phyloP scores from a whole-genome alignment of 2,113 vertebrate species.

The crab-eating macaque (Macaca fascicularis) region T2T-MFA8v1.1 NC_088395.1:119594001-119594500 shows the following conservation, averaged over 20 bases:
- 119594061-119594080: not conserved
- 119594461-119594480: too few relatives aligned
- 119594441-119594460: not conserved
- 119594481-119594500: not conserved
- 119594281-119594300: not conserved
- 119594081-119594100: not conserved
- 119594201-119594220: not conserved
- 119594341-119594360: not conserved
- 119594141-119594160: not conserved
- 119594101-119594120: not conserved
- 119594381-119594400: not conserved
- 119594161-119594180: not conserved
- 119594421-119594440: not conserved
- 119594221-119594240: not conserved
- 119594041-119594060: not conserved
- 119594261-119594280: not conserved
- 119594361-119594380: not conserved
- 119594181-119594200: not conserved
- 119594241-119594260: fast-evolving
- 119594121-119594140: not conserved
- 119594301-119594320: not conserved
- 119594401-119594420: not conserved
- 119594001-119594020: not conserved
- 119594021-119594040: not conserved
- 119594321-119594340: not conserved